A percentile compares a stretch with the other conserved stretches of the same genome.
phyloP scores from a whole-genome alignment of 2,797 vertebrate species.

The Sarcoramphus papa region DNA sequence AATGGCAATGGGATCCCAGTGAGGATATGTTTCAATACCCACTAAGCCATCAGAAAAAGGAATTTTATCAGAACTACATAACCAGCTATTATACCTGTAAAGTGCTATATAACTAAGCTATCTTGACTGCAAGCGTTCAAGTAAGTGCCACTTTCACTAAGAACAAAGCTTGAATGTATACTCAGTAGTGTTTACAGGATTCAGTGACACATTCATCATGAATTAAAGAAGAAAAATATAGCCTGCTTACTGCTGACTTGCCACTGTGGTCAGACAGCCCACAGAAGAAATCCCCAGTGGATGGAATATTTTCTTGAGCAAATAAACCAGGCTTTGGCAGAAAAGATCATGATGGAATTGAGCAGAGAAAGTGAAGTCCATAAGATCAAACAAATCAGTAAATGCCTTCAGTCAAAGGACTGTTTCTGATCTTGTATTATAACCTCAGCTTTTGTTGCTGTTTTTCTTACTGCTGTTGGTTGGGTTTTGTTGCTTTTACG shows the following conservation, averaged over 20 bases:
- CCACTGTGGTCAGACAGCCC: neutral
- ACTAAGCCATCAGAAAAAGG: slow-evolving; percentile 34
- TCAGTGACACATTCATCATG: slow-evolving; percentile 60
- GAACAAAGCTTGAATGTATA: slow-evolving; percentile 78
- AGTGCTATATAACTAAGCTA: slow-evolving; percentile 72
- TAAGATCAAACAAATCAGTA: slow-evolving; percentile 48
- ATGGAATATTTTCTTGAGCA: slow-evolving; percentile 2
- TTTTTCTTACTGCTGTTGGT: slow-evolving; percentile 34
- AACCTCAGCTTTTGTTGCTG: slow-evolving; percentile 42
- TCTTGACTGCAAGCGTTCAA: slow-evolving; percentile 70
- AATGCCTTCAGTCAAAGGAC: slow-evolving; percentile 67
- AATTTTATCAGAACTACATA: slow-evolving; percentile 51
- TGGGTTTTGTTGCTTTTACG: slow-evolving; percentile 50
- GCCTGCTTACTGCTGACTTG: slow-evolving; percentile 30
- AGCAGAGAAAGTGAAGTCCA: slow-evolving; percentile 5
- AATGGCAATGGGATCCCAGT: slow-evolving; percentile 49
- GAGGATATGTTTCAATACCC: slow-evolving; percentile 31
- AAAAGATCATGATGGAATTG: neutral
- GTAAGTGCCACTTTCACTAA: slow-evolving; percentile 78
- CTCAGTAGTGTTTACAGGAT: slow-evolving; percentile 77
- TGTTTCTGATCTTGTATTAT: slow-evolving; percentile 67
- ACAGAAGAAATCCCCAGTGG: slow-evolving; percentile 14
- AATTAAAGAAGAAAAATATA: slow-evolving; percentile 46
- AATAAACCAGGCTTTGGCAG: neutral
- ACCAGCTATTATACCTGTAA: slow-evolving; percentile 72